Conservation (phyloP, 64 coral and sea anemone species). For the Montipora foliosa region DNA sequence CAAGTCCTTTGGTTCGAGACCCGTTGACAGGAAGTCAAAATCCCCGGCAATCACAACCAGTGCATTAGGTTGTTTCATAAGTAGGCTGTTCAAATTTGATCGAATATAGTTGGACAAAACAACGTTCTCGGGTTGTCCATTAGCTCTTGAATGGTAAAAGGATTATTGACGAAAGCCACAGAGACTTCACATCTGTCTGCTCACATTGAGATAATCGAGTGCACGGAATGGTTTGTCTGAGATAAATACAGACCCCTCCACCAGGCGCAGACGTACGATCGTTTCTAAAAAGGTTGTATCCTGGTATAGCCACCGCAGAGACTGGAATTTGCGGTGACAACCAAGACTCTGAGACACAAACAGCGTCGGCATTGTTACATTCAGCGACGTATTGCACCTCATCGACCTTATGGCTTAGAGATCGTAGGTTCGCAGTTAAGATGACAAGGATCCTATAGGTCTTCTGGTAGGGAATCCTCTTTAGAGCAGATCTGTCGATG, state of each 20-base stretch:
- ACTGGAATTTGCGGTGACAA: conserved; percentile 53
- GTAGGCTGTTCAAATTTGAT: conserved; percentile 35
- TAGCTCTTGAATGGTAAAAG: conserved; percentile 13
- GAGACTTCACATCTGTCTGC: neutral
- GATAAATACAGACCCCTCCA: conserved; percentile 52
- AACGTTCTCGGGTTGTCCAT: conserved; percentile 2
- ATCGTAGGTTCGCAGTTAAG: conserved; percentile 21
- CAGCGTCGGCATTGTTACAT: conserved; percentile 44
- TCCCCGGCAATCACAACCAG: conserved; percentile 22
- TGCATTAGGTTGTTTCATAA: conserved; percentile 16
- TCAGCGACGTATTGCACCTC: conserved; percentile 36
- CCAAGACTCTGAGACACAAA: conserved; percentile 65
- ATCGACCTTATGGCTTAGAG: conserved; percentile 60
- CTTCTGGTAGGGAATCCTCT: conserved; percentile 47
- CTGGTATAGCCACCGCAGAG: conserved; percentile 54
- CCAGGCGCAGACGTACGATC: conserved; percentile 19
- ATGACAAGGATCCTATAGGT: conserved; percentile 19
- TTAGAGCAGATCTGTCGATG: conserved; percentile 49
- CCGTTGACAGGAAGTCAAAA: conserved; percentile 5
- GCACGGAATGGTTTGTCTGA: conserved; percentile 45
- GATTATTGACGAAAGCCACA: neutral
- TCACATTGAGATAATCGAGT: conserved; percentile 28
- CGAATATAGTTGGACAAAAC: conserved; percentile 12
- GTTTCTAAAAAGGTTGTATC: conserved; percentile 69
- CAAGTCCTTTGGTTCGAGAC: conserved; percentile 5